A percentile compares a stretch with the other conserved stretches of the same genome.
These are phyloP conservation scores for Pholis gunnellus DNA, from an alignment of 2,113 vertebrate species.

Conservation along the genomic window DNA sequence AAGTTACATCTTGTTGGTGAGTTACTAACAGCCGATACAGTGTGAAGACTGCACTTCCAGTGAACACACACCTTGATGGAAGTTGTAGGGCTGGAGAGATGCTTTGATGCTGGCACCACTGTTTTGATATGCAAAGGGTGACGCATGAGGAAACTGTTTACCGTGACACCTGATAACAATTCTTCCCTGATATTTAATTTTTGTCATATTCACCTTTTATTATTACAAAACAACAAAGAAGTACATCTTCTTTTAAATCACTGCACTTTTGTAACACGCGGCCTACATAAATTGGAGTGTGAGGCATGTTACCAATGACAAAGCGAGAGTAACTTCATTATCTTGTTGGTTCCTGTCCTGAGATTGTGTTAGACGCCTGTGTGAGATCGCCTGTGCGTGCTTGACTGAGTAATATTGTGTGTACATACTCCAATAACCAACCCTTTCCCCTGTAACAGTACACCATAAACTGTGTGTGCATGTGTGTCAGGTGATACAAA, in stretches of 20 bases:
- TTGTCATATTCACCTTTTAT: neutral
- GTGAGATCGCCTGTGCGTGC: neutral
- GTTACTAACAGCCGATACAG: neutral
- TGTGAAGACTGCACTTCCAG: neutral
- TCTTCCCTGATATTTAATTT: neutral
- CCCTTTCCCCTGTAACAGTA: slow-evolving; percentile 40
- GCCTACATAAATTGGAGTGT: slow-evolving; percentile 9
- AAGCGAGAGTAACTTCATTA: slow-evolving; percentile 4
- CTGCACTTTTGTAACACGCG: neutral
- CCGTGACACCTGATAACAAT: neutral
- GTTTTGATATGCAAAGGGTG: neutral
- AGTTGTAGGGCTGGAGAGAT: neutral
- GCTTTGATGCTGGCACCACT: neutral
- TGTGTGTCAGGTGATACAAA: slow-evolving; percentile 45
- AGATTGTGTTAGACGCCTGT: slow-evolving; percentile 18
- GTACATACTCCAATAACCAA: slow-evolving; percentile 18
- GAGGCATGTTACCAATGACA: neutral
- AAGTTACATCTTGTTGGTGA: neutral
- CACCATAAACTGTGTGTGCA: slow-evolving; percentile 29
- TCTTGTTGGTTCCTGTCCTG: slow-evolving; percentile 16
- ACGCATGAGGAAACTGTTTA: neutral
- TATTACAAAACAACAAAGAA: neutral
- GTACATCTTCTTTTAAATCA: neutral
- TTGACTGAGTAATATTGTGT: slow-evolving; percentile 28
- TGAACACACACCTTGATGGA: neutral